phyloP scores from a whole-genome alignment of 35 echinoderm and acorn worm species.

The Apostichopus japonicus region DNA sequence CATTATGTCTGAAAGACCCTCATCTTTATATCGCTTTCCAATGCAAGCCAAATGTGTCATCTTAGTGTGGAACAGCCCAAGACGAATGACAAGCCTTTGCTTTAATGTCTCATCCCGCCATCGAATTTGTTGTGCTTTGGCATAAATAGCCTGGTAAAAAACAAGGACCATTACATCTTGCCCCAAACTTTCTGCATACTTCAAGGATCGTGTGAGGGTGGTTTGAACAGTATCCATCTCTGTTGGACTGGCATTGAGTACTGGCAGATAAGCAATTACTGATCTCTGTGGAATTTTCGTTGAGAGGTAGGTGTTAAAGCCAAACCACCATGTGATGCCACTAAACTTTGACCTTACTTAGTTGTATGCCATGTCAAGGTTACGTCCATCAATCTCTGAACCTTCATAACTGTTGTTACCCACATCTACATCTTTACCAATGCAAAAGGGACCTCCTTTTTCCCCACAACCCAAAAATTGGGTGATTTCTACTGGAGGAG shows the following conservation, averaged over 20 bases:
- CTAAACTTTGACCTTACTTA: too few relatives aligned
- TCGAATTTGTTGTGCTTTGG: neutral
- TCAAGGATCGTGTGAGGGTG: neutral
- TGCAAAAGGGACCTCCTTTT: too few relatives aligned
- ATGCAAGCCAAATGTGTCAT: conserved; percentile 51
- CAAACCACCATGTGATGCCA: too few relatives aligned
- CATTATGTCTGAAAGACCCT: conserved; percentile 40
- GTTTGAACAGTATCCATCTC: conserved; percentile 34
- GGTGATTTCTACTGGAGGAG: neutral
- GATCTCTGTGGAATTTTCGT: neutral
- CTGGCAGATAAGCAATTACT: neutral
- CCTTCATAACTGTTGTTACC: too few relatives aligned
- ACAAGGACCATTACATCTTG: neutral
- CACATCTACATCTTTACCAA: too few relatives aligned
- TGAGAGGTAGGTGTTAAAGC: neutral
- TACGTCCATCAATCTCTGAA: too few relatives aligned
- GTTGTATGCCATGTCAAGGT: too few relatives aligned
- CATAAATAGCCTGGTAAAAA: neutral
- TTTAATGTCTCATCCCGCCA: too few relatives aligned
- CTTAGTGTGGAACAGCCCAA: too few relatives aligned
- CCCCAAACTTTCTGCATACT: neutral
- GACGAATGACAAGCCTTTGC: too few relatives aligned
- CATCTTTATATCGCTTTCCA: conserved; percentile 61
- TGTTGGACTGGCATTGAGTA: conserved; percentile 13
- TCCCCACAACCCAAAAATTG: neutral